Conservation (phyloP, 2,113 vertebrate genomes). For the Thalassarche chlororhynchos region DNA sequence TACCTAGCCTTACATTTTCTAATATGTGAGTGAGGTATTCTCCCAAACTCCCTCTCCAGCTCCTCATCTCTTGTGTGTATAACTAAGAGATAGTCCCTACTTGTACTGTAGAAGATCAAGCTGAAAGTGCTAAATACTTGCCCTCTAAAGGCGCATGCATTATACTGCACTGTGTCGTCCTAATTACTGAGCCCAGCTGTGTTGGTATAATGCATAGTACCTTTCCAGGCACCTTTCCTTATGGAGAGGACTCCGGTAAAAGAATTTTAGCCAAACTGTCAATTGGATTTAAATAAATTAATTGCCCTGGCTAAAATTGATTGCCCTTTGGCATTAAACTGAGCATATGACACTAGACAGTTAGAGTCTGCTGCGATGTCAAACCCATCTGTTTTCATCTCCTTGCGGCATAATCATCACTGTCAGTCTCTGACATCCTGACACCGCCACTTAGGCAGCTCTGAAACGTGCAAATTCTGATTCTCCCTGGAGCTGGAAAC, state of each 20-base stretch:
- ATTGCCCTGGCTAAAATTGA: conserved; percentile 16
- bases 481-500: neutral
- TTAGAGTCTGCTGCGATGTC: neutral
- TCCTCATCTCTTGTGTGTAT: neutral
- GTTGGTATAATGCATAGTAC: neutral
- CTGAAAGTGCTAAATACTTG: neutral
- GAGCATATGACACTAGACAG: conserved; percentile 19
- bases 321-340: neutral
- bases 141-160: neutral
- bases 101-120: neutral
- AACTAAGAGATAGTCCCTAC: neutral
- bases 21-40: neutral
- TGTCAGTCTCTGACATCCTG: neutral
- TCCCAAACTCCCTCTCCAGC: neutral
- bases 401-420: neutral
- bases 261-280: neutral
- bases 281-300: conserved; percentile 7
- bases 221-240: neutral
- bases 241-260: neutral
- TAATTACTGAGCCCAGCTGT: neutral
- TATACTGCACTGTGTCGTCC: neutral
- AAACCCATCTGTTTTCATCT: neutral
- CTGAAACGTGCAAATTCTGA: conserved; percentile 27
- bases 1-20: neutral
- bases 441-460: neutral